Conservation (phyloP, 2,888 invertebrate species). For the Cheilosia vulpina region DNA sequence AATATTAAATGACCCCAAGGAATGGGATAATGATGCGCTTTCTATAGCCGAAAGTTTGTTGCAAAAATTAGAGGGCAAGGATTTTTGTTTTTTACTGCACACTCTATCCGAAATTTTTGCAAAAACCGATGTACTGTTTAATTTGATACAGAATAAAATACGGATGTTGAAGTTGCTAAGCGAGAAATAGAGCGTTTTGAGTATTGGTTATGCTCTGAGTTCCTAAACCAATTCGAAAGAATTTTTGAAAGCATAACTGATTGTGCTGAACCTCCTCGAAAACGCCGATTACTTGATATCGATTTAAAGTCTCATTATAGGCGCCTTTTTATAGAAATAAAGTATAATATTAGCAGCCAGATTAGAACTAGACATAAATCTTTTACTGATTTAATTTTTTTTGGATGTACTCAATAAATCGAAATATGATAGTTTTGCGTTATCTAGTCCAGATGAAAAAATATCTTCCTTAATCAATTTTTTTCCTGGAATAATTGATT, state of each 20-base stretch:
- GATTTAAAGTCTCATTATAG: constrained; percentile 27
- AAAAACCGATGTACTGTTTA: constrained; percentile 5
- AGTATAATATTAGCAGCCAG: constrained; percentile 17
- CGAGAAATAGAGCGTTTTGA: constrained; percentile 23
- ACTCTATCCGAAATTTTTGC: constrained; percentile 23
- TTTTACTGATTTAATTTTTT: constrained; percentile 16
- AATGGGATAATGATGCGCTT: constrained; percentile 34
- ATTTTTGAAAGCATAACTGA: constrained; percentile 29
- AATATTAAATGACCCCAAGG: constrained; percentile 26
- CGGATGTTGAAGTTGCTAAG: not conserved
- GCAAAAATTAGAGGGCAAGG: constrained; percentile 25
- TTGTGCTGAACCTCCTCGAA: constrained; percentile 24
- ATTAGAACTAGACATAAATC: constrained; percentile 21
- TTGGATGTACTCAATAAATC: too few relatives aligned
- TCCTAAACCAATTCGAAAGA: not conserved
- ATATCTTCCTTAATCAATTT: too few relatives aligned
- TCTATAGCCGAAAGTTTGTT: constrained; percentile 4
- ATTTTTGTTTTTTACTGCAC: constrained; percentile 26
- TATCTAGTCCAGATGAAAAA: too few relatives aligned
- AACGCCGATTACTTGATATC: constrained; percentile 26
- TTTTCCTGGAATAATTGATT: too few relatives aligned
- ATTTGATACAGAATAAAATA: constrained; percentile 8
- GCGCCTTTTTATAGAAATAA: constrained; percentile 32
- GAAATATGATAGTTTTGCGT: too few relatives aligned
- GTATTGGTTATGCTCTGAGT: constrained; percentile 19